A percentile compares a stretch with the other conserved stretches of the same genome.
Conservation (phyloP, 2,888 invertebrate species). For the Leptinotarsa tumamoca region DNA sequence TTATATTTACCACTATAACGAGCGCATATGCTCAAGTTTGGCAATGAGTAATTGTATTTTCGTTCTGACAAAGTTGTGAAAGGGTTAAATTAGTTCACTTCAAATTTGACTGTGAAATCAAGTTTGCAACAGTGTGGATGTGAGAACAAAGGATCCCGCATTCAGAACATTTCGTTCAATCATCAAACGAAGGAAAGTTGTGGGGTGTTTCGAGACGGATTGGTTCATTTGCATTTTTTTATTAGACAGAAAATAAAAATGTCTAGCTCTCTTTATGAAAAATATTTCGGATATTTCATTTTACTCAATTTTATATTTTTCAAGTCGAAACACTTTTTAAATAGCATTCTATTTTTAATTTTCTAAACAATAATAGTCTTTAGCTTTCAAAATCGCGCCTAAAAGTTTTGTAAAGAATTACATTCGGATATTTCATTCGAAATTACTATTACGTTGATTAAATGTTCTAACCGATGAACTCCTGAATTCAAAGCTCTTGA, state of each 20-base stretch:
- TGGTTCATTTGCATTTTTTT: neutral
- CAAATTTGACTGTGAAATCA: neutral
- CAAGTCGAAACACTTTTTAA: too few relatives aligned
- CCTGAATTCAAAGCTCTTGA: too few relatives aligned
- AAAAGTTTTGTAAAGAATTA: too few relatives aligned
- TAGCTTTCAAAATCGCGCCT: too few relatives aligned
- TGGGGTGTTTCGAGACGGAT: neutral
- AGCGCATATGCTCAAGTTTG: neutral
- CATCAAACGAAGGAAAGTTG: neutral
- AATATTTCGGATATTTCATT: too few relatives aligned
- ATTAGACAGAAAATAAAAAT: neutral
- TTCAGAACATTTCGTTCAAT: neutral
- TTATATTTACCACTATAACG: constrained; percentile 10
- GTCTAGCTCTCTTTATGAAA: too few relatives aligned
- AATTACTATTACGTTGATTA: too few relatives aligned
- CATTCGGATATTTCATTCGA: too few relatives aligned
- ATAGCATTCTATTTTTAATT: too few relatives aligned
- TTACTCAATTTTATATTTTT: too few relatives aligned
- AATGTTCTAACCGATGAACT: too few relatives aligned
- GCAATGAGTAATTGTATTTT: neutral
- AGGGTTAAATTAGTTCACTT: neutral
- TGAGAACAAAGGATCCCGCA: neutral
- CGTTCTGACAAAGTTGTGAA: neutral
- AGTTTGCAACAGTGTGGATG: neutral
- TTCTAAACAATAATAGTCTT: too few relatives aligned